Conservation (phyloP, 2,797 vertebrate species). For the Hyperoplus immaculatus region DNA sequence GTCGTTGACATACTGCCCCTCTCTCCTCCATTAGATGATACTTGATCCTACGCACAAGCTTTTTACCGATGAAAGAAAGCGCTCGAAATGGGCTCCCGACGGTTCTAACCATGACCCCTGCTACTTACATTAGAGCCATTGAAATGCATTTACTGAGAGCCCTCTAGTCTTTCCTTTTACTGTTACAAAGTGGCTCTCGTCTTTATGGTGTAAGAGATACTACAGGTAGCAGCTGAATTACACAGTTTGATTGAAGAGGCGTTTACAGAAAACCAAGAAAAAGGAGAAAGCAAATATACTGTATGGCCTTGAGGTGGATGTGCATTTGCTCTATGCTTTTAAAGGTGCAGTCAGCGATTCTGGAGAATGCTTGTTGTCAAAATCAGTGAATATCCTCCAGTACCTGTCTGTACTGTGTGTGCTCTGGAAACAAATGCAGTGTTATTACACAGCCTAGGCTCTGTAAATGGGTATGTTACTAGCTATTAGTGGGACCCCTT, state of each 20-base stretch:
- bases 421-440: too few species aligned
- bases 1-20: constrained; percentile 68
- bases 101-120: constrained; percentile 67
- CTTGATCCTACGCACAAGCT: constrained; percentile 74
- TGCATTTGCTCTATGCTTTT: constrained; percentile 12
- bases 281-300: constrained; percentile 30
- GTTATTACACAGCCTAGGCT: too few species aligned
- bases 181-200: constrained; percentile 64
- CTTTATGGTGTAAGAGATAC: constrained; percentile 71
- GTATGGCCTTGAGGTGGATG: constrained; percentile 30
- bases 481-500: too few species aligned
- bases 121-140: constrained; percentile 71
- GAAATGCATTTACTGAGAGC: constrained; percentile 73
- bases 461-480: too few species aligned
- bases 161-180: constrained; percentile 70
- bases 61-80: constrained; percentile 59
- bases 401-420: too few species aligned
- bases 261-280: constrained; percentile 52
- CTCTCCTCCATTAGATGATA: constrained; percentile 84
- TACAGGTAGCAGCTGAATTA: constrained; percentile 71
- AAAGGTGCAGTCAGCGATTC: too few species aligned
- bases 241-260: constrained; percentile 58
- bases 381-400: too few species aligned
- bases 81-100: constrained; percentile 72
- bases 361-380: too few species aligned